phyloP scores from a whole-genome alignment of 2,888 invertebrate species.

The Tachina fera region DNA sequence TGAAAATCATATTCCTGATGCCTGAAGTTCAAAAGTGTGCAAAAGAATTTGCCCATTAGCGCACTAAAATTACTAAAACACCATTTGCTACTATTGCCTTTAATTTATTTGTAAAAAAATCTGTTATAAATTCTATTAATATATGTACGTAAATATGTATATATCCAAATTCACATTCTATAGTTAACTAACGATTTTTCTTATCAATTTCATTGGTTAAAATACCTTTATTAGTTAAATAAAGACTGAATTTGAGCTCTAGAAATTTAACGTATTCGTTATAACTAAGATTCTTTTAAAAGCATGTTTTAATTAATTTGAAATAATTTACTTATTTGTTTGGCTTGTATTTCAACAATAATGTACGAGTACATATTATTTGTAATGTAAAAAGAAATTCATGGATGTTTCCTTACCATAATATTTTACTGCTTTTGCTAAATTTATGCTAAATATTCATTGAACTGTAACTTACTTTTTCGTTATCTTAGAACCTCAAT shows the following conservation, averaged over 20 bases:
- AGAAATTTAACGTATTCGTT: not conserved
- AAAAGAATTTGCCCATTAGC: not conserved
- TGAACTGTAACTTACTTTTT: conserved; percentile 17
- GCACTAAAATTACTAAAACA: not conserved
- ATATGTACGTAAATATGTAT: too few species aligned
- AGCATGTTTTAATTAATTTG: conserved; percentile 49
- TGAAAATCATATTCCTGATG: not conserved
- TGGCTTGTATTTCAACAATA: not conserved
- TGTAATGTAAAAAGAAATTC: not conserved
- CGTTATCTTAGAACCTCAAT: conserved; percentile 88
- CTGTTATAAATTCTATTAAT: not conserved
- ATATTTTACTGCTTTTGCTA: not conserved
- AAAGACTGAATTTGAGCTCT: too few species aligned
- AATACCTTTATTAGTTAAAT: too few species aligned
- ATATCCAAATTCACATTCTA: too few species aligned
- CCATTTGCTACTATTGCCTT: too few species aligned
- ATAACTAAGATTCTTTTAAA: not conserved
- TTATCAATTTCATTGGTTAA: too few species aligned
- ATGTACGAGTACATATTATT: not conserved
- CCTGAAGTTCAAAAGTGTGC: not conserved
- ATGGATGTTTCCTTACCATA: not conserved
- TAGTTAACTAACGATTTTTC: too few species aligned
- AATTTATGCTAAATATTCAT: too few species aligned
- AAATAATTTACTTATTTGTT: not conserved
- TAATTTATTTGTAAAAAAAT: not conserved